phyloP scores from a whole-genome alignment of 2,888 invertebrate genomes.

The Phyllotreta cruciferae region DNA sequence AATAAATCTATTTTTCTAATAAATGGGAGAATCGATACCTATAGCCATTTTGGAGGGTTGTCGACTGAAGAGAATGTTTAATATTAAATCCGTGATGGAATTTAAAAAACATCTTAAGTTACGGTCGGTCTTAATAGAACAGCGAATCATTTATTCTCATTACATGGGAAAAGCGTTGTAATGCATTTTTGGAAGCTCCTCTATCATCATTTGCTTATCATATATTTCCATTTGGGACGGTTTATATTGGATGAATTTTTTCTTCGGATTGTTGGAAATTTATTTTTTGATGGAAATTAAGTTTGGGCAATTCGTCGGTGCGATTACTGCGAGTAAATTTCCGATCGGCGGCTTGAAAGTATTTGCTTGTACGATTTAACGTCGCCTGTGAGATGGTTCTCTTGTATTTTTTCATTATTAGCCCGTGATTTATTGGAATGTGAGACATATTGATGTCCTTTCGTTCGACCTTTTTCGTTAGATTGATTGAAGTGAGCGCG shows the following conservation, averaged over 20 bases:
- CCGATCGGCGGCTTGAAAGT: constrained; percentile 5
- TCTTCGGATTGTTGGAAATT: constrained; percentile 20
- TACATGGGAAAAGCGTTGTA: constrained; percentile 42
- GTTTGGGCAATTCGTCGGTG: constrained; percentile 13
- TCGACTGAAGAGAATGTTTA: constrained; percentile 11
- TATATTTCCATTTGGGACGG: constrained; percentile 39
- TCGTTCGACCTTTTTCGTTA: constrained; percentile 4
- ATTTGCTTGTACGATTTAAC: constrained; percentile 18
- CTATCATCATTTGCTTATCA: constrained; percentile 38
- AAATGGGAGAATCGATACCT: no score
- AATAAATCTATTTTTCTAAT: no score
- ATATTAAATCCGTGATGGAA: constrained; percentile 21
- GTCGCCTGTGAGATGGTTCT: background rate
- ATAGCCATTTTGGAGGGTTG: no score
- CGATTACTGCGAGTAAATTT: constrained; percentile 13
- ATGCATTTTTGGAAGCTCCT: constrained; percentile 44
- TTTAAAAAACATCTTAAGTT: constrained; percentile 25
- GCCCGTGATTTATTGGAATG: constrained; percentile 12
- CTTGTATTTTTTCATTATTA: constrained; percentile 14
- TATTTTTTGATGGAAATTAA: constrained; percentile 21
- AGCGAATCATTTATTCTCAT: constrained; percentile 44
- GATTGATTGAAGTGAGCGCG: background rate
- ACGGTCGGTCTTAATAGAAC: constrained; percentile 24
- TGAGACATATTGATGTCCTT: constrained; percentile 11
- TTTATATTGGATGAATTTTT: constrained; percentile 25